phyloP scores from a whole-genome alignment of 2,888 invertebrate genomes.

The Argyresthia goedartella region DNA sequence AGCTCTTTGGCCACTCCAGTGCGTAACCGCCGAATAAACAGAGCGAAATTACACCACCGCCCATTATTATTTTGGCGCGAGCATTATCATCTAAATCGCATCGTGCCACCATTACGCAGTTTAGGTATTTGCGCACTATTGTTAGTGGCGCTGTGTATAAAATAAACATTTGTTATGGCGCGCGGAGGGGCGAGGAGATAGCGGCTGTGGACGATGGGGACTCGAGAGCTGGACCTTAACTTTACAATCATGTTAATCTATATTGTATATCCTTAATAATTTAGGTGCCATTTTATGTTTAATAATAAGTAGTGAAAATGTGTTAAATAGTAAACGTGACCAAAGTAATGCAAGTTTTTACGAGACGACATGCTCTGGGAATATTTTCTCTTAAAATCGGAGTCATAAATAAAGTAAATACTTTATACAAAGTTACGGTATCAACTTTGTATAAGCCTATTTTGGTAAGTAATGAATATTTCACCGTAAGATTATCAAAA shows the following conservation, averaged over 20 bases:
- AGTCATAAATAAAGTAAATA: no score
- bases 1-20: neutral
- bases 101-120: slow-evolving; percentile 60
- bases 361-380: no score
- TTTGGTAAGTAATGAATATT: no score
- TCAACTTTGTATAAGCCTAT: no score
- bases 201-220: slow-evolving; percentile 3
- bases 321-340: no score
- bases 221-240: neutral
- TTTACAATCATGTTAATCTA: no score
- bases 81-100: slow-evolving; percentile 71
- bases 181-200: slow-evolving; percentile 21
- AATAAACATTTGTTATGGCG: slow-evolving; percentile 69
- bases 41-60: slow-evolving; percentile 37
- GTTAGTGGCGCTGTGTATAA: slow-evolving; percentile 71
- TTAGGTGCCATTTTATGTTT: neutral
- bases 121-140: slow-evolving; percentile 71
- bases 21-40: slow-evolving; percentile 31
- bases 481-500: no score
- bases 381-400: no score
- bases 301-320: no score
- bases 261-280: neutral
- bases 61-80: slow-evolving; percentile 55
- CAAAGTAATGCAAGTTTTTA: no score
- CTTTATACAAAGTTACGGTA: no score